Base-by-base conservation (phyloP, 2,888 invertebrate species). In the Metellina segmentata region DNA sequence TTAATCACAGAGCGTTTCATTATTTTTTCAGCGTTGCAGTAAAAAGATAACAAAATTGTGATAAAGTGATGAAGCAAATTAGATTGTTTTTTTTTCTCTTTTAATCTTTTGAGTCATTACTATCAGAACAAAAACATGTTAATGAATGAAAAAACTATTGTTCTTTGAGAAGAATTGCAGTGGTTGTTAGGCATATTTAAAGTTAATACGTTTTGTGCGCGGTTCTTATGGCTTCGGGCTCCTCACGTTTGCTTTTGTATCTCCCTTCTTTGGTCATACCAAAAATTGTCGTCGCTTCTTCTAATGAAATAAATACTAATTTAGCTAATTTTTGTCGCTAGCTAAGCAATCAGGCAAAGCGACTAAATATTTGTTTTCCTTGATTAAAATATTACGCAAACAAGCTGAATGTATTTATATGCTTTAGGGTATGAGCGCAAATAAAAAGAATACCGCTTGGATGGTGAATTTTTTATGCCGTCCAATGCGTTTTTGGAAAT, bases 291-390 rank as follows among this genome's bases (percentile, higher is more conserved):
- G 92, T 89, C 92, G 92, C 92, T 92, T 92, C 92, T 92, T 92
- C 91, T 92, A 92, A 92, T 92, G 92, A 92, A 92, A 92, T 92
- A 92, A 92, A 92, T 92, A 92, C 92, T 92, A 92, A 92, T 92
- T 92, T 92, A 89, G 92, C 89, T 92, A 92, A 92, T 92, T 92
- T 92, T 92, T 92, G 92, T 92, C 92, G 89, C 92, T 87, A 86
- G 89, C 89, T 85, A 92, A 92, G 92, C 92, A 92, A 92, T 92
- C 92, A 92, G 89, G 92, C 92, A 92, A 89, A 92, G 89, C 81
- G 92, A 92, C 92, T 92, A 92, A 92, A 92, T 92, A 89, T 92
- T 92, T 92, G 89, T 92, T 92, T 92, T 92, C 89, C 92, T 92
- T 92, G 89, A 92, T 92, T 92, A 92, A 92, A 92, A 92, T 92